phyloP scores from a whole-genome alignment of 2,113 vertebrate genomes.

The Cyanoramphus novaezelandiae region DNA sequence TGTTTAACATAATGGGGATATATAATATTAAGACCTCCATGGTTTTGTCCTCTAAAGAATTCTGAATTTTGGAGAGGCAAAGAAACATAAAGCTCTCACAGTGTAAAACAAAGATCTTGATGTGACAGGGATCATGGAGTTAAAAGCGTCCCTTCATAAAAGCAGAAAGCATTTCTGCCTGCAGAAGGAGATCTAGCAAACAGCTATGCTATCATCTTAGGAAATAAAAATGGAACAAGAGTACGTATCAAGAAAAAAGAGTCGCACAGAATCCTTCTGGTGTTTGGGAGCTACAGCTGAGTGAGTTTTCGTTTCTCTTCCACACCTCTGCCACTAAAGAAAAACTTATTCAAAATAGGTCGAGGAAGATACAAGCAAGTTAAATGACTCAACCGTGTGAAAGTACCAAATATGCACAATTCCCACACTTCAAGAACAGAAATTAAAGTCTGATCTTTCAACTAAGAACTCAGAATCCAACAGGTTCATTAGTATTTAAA shows the following conservation, averaged over 20 bases:
- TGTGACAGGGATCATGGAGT: not conserved
- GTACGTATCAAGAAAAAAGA: not conserved
- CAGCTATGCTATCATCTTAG: not conserved
- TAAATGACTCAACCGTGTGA: not conserved
- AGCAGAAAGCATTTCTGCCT: not conserved
- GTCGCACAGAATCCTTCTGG: not conserved
- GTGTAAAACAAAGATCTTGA: not conserved
- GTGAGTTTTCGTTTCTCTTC: not conserved
- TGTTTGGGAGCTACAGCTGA: not conserved
- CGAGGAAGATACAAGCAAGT: not conserved
- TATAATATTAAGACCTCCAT: not conserved
- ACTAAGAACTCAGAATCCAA: not conserved
- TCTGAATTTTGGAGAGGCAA: not conserved
- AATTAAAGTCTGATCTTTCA: not conserved
- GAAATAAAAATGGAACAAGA: not conserved
- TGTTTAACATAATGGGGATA: not conserved
- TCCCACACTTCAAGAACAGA: not conserved
- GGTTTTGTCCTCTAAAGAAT: not conserved
- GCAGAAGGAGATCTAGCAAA: not conserved
- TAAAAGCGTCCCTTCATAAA: not conserved
- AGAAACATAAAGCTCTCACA: not conserved
- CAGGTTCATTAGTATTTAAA: not conserved
- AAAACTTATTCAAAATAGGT: not conserved
- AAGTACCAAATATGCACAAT: not conserved
- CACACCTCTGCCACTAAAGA: not conserved